A percentile compares a stretch with the other conserved stretches of the same genome.
phyloP scores from a whole-genome alignment of 1,140 invertebrate genomes.

The Drosophila littoralis region DNA sequence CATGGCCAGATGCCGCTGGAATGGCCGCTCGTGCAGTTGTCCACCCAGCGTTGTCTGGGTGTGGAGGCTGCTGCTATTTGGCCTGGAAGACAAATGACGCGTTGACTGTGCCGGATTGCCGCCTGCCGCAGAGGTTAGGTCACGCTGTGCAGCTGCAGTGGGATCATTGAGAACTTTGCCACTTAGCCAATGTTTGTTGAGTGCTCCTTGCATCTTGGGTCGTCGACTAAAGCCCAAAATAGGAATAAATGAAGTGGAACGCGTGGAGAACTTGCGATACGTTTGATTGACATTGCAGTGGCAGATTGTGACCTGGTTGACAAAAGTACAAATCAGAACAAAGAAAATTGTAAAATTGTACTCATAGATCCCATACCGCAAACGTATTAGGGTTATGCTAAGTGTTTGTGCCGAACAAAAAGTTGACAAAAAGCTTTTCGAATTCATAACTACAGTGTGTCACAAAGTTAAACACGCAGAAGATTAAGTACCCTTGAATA shows the following conservation, averaged over 20 bases:
- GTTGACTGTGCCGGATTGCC: conserved; percentile 55
- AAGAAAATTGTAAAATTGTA: no score
- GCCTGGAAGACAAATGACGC: conserved; percentile 62
- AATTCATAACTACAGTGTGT: no score
- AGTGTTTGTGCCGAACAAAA: no score
- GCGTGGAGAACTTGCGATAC: conserved; percentile 86
- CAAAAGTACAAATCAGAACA: not conserved
- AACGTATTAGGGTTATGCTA: no score
- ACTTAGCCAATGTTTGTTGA: conserved; percentile 84
- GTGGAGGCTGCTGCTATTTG: conserved; percentile 53
- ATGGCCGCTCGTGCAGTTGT: conserved; percentile 79
- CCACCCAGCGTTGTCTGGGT: conserved; percentile 73
- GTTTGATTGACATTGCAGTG: conserved; percentile 90
- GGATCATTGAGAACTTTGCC: conserved; percentile 80
- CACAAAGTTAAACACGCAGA: no score
- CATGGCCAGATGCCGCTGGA: conserved; percentile 86
- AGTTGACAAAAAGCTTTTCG: no score
- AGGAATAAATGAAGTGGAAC: conserved; percentile 82
- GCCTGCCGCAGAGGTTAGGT: conserved; percentile 10
- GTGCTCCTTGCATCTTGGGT: conserved; percentile 74
- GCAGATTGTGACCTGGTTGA: conserved; percentile 85
- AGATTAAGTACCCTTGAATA: no score
- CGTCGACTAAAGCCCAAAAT: conserved; percentile 81
- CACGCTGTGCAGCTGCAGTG: conserved; percentile 31
- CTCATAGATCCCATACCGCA: no score